Base-by-base conservation (phyloP, 2,113 vertebrate species). In the Corythaixoides concolor region DNA sequence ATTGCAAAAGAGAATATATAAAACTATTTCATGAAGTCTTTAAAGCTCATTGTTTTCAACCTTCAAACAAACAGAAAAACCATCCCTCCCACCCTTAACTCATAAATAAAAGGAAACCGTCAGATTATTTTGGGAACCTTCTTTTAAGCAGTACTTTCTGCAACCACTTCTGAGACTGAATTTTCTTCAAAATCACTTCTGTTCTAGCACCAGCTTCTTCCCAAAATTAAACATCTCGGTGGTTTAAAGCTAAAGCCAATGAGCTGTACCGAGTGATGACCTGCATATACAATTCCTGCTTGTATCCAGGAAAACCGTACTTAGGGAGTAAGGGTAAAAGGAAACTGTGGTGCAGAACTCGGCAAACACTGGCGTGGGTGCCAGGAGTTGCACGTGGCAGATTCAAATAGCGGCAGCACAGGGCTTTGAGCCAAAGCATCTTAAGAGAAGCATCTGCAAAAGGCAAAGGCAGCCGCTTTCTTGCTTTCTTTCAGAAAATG, bases 361-460 rank as follows among this genome's bases (percentile, higher is more conserved):
- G 2, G 55, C 35, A 53, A 78, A 52, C 0, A 0, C 70, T 28
- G 6, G 37, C 66, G 11, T 2, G 56, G 85, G 3, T 90, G 94
- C 94, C 95, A 91, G 82, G 85, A 88, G 69, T 59, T 37, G 7
- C 92, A 85, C 84, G 58, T 81, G 89, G 81, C 68, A 59, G 73
- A 63, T 87, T 50, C 49, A 62, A 85, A 33, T 43, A 67, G 84
- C 1, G 0, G 90, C 93, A 85, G 93, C 56, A 1, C 69, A 14
- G 93, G 81, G 92, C 92, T 81, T 45, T 21, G 74, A 94, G 96
- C 95, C 94, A 96, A 85, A 68, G 74, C 72, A 66, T 81, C 92
- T 93, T 62, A 69, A 87, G 77, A 85, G 81, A 67, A 80, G 77
- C 43, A 24, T 92, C 90, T 96, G 92, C 62, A 88, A 67, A 85